Percentiles rank a stretch among this genome's conserved stretches.
Conservation (phyloP, 2,113 vertebrate genomes). For the Cochlearius cochlearius region DNA sequence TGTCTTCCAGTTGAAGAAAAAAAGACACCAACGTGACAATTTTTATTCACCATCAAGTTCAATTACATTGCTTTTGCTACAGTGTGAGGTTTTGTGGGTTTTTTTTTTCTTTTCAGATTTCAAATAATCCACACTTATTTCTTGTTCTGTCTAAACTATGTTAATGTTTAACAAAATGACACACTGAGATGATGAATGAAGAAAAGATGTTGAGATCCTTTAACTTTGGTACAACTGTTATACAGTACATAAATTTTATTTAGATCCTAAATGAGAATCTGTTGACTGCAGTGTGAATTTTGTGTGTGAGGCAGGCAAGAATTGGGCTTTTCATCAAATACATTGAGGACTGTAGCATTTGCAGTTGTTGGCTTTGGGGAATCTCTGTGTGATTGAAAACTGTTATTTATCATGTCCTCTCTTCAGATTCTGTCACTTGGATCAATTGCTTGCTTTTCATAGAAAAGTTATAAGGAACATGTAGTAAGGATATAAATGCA, state of each 20-base stretch:
- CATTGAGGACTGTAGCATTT: neutral
- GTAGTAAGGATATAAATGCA: neutral
- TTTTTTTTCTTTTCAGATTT: neutral
- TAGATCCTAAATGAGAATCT: neutral
- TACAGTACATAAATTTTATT: neutral
- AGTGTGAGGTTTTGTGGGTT: too few species aligned
- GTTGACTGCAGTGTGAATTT: neutral
- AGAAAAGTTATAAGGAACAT: neutral
- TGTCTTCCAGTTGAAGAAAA: neutral
- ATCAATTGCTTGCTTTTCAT: neutral
- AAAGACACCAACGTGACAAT: rapidly evolving
- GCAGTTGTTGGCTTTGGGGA: neutral
- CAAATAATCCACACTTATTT: neutral
- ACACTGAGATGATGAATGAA: neutral
- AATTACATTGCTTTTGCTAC: neutral
- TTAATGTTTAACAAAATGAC: neutral
- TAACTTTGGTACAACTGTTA: neutral
- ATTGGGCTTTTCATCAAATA: neutral
- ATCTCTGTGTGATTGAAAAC: neutral
- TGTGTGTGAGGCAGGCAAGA: neutral
- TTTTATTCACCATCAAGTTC: neutral
- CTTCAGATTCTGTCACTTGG: neutral
- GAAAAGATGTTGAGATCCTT: neutral
- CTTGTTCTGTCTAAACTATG: neutral
- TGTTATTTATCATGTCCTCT: neutral